phyloP scores from a whole-genome alignment of 2,888 invertebrate genomes.

The Nephrotoma flavescens region DNA sequence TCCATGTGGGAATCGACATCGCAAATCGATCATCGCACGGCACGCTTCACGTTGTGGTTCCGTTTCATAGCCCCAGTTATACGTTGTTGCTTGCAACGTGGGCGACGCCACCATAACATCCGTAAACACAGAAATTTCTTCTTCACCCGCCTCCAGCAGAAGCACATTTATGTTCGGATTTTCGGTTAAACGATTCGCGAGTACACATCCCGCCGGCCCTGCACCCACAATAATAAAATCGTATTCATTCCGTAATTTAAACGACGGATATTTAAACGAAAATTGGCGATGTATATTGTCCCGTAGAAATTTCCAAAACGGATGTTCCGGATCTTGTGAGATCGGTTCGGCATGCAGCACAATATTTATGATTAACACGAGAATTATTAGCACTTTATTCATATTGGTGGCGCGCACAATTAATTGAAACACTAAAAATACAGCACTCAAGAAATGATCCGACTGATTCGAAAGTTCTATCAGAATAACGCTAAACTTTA shows the following conservation, averaged over 20 bases:
- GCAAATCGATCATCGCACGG: constrained; percentile 29
- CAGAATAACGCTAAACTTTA: no score
- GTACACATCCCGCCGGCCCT: constrained; percentile 52
- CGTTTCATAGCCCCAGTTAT: constrained; percentile 45
- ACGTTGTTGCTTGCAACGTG: constrained; percentile 38
- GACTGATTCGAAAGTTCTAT: no score
- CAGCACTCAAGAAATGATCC: no score
- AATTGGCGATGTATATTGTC: background rate
- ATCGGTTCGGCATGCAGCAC: no score
- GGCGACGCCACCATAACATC: constrained; percentile 39
- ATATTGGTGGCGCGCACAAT: no score
- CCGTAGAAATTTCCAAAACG: background rate
- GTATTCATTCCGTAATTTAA: constrained; percentile 30
- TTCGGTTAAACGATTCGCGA: constrained; percentile 56
- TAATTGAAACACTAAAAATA: no score
- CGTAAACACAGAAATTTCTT: constrained; percentile 34
- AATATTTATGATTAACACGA: no score
- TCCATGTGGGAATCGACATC: constrained; percentile 29
- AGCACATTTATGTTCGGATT: constrained; percentile 40
- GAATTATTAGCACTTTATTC: no score
- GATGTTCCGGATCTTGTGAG: background rate
- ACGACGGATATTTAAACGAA: background rate
- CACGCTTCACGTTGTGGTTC: constrained; percentile 40
- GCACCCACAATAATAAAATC: constrained; percentile 56
- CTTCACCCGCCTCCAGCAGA: constrained; percentile 27